A percentile compares a stretch with the other conserved stretches of the same genome.
Evolutionary conservation across 2,797 vertebrate genomes (phyloP).

Genomic region (Rhinophrynus dorsalis): DNA sequence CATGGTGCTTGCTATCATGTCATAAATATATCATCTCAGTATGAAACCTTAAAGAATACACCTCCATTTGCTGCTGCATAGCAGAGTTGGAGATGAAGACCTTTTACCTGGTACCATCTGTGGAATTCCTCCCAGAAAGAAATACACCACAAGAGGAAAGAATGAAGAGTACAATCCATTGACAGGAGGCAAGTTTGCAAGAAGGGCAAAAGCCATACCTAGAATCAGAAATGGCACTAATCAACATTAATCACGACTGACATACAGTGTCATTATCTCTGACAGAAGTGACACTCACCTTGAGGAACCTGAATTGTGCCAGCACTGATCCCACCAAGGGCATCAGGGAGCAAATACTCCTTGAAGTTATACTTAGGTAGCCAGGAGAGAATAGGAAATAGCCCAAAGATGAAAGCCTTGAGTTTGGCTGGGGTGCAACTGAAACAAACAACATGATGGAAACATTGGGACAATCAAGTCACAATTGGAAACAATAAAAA

Average conservation of each 20-base stretch:
- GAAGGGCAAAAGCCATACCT: conserved; percentile 90
- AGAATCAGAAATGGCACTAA: conserved; percentile 28
- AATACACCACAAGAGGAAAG: conserved; percentile 84
- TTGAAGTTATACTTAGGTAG: conserved; percentile 85
- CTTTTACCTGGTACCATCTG: conserved; percentile 93
- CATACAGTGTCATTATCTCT: not conserved
- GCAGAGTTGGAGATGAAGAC: not conserved
- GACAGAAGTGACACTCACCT: conserved; percentile 66
- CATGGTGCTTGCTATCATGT: too few relatives aligned
- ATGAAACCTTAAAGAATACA: too few relatives aligned
- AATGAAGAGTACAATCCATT: conserved; percentile 93
- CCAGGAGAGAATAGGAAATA: conserved; percentile 82
- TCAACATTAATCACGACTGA: not conserved
- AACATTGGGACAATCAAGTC: not conserved
- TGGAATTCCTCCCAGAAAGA: conserved; percentile 87
- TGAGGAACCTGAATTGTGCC: conserved; percentile 91
- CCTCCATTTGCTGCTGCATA: not conserved
- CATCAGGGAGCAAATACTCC: conserved; percentile 78
- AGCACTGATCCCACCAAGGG: conserved; percentile 84
- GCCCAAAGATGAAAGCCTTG: conserved; percentile 71
- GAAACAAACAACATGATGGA: not conserved
- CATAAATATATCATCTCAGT: too few relatives aligned
- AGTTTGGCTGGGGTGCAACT: conserved; percentile 80
- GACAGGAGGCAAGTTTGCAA: conserved; percentile 87
- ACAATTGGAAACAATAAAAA: too few relatives aligned